Conservation (phyloP, 1,140 invertebrate genomes). For the Ooceraea biroi region DNA sequence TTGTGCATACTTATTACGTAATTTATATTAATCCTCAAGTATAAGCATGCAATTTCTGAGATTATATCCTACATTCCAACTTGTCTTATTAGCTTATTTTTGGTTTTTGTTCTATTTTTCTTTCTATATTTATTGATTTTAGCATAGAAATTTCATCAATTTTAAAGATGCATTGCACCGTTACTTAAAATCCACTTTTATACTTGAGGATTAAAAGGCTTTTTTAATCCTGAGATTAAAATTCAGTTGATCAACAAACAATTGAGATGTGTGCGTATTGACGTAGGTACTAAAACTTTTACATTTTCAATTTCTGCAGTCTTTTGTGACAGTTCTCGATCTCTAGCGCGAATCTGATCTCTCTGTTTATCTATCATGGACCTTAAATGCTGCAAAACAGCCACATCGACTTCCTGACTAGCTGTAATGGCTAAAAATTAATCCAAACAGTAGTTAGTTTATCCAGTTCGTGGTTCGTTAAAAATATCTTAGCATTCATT, state of each 20-base stretch:
- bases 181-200: too few relatives aligned
- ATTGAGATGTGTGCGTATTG: conserved; percentile 46
- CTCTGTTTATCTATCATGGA: conserved; percentile 95
- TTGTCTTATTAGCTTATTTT: too few relatives aligned
- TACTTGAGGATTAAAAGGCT: too few relatives aligned
- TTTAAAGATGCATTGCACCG: too few relatives aligned
- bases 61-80: too few relatives aligned
- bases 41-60: too few relatives aligned
- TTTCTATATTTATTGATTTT: too few relatives aligned
- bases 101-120: too few relatives aligned
- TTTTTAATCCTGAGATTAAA: too few relatives aligned
- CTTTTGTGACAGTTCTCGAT: conserved; percentile 93
- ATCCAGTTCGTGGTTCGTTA: conserved; percentile 8
- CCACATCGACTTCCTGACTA: conserved; percentile 89
- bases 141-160: too few relatives aligned
- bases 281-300: conserved; percentile 80
- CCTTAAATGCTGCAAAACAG: conserved; percentile 93
- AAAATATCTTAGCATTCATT: conserved; percentile 32
- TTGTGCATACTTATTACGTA: neutral
- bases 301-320: conserved; percentile 94
- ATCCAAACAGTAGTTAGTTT: conserved; percentile 20
- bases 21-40: too few relatives aligned
- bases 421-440: conserved; percentile 80
- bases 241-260: too few relatives aligned
- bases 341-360: conserved; percentile 92